Evolutionary conservation across 2,797 vertebrate genomes (phyloP), one percentile per base, ranked within the genome.

Genomic region (Parotocinclus haroldoi): DNA sequence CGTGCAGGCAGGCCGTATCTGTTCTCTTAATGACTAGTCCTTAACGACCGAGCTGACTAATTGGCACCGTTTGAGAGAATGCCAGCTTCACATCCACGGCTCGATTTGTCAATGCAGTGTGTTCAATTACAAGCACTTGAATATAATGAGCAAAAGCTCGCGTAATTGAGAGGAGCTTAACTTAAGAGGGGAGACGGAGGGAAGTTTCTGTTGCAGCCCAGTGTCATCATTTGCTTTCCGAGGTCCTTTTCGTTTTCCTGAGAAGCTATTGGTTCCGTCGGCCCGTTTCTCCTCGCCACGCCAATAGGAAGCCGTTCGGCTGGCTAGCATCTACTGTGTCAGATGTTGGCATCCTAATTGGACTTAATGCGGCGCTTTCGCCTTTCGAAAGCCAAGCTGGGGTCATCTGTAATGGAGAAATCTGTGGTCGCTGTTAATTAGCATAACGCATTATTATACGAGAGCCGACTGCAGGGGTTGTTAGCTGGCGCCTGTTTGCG

Each of bases 51-150:
- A 81, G 62, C 78, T 78, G 74, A 77, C 75, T 86, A 84, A 87
- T 82, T 85, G 83, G 83, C 80, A 81, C 74, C 74, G 74, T 76
- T 82, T 81, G 82, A 81, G 78, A 76, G 80, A 82, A 88, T 85
- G 79, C 83, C 85, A 85, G 82, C 82, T 85, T 85, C 81, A 83
- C 85, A 83, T 85, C 84, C 81, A 82, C 81, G 78, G 81, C 82
- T 83, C 76, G 75, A 58, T 87, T 82, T 79, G 75, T 58, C 58
- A 61, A 77, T 84, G 81, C 72, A 76, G 74, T 65, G 69, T 82
- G 56, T 79, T 82, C 71, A 72, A 75, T 79, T 79, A 82, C 74
- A 46, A 42, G 57, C 42, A 52, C 61, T 72, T 63, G 38, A 45
- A 58, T 72, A 74, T 71, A 67, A 74, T 36, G 64, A 77, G 65